These are phyloP conservation scores for Heliothis peltigera DNA, from an alignment of 2,888 invertebrate genomes.

Conservation along the genomic window DNA sequence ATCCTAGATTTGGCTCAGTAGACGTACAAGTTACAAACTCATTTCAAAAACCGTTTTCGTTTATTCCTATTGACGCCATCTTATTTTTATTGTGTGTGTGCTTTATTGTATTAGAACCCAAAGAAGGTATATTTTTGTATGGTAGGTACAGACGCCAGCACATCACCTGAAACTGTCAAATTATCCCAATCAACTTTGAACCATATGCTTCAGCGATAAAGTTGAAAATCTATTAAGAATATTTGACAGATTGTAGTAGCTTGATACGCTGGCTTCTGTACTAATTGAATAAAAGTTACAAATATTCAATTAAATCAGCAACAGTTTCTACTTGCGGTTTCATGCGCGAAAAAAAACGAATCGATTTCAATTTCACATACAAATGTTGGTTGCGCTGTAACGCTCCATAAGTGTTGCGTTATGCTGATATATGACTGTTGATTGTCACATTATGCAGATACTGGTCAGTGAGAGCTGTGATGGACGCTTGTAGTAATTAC, in stretches of 20 bases:
- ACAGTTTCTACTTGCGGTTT: constrained; percentile 55
- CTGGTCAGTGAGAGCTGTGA: constrained; percentile 62
- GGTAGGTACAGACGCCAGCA: not conserved
- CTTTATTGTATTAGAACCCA: not conserved
- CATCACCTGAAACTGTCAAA: no score
- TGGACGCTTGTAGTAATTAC: constrained; percentile 61
- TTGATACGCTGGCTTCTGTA: no score
- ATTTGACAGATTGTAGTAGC: no score
- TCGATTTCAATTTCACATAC: constrained; percentile 53
- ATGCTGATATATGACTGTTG: constrained; percentile 61
- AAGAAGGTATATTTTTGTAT: not conserved
- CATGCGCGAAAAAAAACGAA: constrained; percentile 35
- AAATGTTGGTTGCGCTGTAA: constrained; percentile 52
- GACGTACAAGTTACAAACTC: constrained; percentile 35
- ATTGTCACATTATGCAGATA: constrained; percentile 70
- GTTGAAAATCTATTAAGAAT: no score
- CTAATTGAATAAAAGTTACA: constrained; percentile 7
- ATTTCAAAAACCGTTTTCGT: constrained; percentile 26
- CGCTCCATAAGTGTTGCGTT: constrained; percentile 63
- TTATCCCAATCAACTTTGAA: no score
- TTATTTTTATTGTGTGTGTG: constrained; percentile 36
- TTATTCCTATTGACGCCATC: constrained; percentile 18
- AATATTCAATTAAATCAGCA: constrained; percentile 10
- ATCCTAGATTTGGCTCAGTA: constrained; percentile 7
- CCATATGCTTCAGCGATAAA: no score